A percentile compares a stretch with the other conserved stretches of the same genome.
phyloP scores from a whole-genome alignment of 2,113 vertebrate species.

The Apus apus region DNA sequence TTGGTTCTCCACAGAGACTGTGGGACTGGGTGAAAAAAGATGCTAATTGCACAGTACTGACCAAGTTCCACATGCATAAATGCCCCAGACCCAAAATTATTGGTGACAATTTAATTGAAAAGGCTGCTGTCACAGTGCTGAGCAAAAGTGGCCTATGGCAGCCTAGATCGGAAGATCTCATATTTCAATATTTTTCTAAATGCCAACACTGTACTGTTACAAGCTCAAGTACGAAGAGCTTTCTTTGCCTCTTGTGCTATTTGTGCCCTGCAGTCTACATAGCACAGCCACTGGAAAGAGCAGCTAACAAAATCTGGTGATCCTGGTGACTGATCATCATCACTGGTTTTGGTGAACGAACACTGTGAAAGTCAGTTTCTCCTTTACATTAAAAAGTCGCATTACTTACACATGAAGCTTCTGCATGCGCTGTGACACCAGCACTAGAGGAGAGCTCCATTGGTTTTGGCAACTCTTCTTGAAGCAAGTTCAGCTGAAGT shows the following conservation, averaged over 20 bases:
- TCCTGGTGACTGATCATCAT: not conserved
- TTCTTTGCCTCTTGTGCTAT: not conserved
- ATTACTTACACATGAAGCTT: slow-evolving; percentile 58
- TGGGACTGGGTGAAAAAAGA: slow-evolving; percentile 29
- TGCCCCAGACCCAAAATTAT: slow-evolving; percentile 26
- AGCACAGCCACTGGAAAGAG: not conserved
- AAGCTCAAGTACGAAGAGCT: not conserved
- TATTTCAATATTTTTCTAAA: not conserved
- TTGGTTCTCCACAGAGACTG: slow-evolving; percentile 57
- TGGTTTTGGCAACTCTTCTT: slow-evolving; percentile 80
- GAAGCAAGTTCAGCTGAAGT: slow-evolving; percentile 86
- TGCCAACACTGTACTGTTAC: not conserved
- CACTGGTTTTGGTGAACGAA: not conserved
- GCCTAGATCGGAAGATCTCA: not conserved
- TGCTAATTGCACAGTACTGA: not conserved
- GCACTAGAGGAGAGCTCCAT: slow-evolving; percentile 57
- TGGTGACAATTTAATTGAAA: not conserved
- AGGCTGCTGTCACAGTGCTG: not conserved
- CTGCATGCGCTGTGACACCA: not conserved
- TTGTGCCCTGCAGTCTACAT: not conserved
- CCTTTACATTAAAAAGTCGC: not conserved
- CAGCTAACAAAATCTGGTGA: not conserved
- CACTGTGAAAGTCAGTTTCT: not conserved
- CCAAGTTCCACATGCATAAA: slow-evolving; percentile 39
- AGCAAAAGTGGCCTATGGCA: not conserved